Conservation (phyloP, 2,888 invertebrate genomes). For the Linnaemya tessellans region DNA sequence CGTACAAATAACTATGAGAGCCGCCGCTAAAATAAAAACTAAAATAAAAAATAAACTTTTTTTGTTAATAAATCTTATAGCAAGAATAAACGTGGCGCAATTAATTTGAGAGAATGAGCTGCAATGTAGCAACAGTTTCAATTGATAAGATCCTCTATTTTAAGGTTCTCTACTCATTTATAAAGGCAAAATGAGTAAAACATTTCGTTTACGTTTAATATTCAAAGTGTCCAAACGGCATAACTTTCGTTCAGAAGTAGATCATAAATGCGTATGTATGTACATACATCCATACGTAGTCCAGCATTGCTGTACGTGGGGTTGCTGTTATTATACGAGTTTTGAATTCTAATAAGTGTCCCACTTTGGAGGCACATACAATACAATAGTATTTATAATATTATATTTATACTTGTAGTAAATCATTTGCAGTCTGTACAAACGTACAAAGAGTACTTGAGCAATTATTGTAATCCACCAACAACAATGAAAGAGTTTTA, state of each 20-base stretch:
- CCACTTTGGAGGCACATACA: constrained; percentile 22
- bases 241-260: constrained; percentile 61
- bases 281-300: too few species aligned
- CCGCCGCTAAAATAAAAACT: constrained; percentile 1
- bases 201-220: constrained; percentile 11
- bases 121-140: not conserved
- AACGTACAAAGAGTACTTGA: constrained; percentile 1
- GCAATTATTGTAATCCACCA: not conserved
- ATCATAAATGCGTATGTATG: too few species aligned
- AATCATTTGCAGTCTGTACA: not conserved
- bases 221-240: constrained; percentile 25
- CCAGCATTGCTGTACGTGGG: constrained; percentile 25
- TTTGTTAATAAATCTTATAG: not conserved
- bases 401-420: constrained; percentile 1
- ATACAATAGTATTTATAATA: constrained; percentile 25
- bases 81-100: constrained; percentile 13
- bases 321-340: constrained; percentile 46
- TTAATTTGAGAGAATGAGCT: constrained; percentile 15
- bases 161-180: constrained; percentile 13
- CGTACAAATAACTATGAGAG: constrained; percentile 20
- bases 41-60: not conserved
- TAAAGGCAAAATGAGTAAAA: constrained; percentile 45
- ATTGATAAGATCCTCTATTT: constrained; percentile 38
- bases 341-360: constrained; percentile 59
- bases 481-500: constrained; percentile 8